These are phyloP conservation scores for Epizoanthus illoricatus DNA, from an alignment of 92 coral and sea anemone genomes.

Conservation along the genomic window DNA sequence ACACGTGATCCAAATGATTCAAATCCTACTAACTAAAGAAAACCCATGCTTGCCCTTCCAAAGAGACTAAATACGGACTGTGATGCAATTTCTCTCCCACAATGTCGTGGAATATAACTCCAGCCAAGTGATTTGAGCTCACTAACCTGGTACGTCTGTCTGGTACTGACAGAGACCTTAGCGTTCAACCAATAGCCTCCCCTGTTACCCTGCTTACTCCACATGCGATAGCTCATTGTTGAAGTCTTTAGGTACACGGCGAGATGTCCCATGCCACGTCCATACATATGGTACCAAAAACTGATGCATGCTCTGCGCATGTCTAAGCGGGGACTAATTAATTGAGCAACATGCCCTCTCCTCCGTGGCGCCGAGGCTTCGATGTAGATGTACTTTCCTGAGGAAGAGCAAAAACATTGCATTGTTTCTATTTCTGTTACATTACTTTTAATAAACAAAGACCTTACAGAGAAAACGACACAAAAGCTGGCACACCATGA, in stretches of 20 bases:
- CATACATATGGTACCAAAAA: slow-evolving; percentile 27
- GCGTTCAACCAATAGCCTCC: slow-evolving; percentile 15
- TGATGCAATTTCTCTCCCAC: too few relatives aligned
- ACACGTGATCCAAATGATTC: too few relatives aligned
- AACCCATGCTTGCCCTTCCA: too few relatives aligned
- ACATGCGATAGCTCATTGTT: slow-evolving; percentile 1
- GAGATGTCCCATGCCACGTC: slow-evolving; percentile 6
- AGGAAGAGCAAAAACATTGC: too few relatives aligned
- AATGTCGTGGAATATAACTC: too few relatives aligned
- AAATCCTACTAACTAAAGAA: too few relatives aligned
- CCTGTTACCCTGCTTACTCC: background rate
- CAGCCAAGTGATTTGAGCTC: too few relatives aligned
- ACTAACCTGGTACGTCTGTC: slow-evolving; percentile 17
- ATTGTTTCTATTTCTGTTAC: too few relatives aligned
- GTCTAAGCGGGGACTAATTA: slow-evolving; percentile 16
- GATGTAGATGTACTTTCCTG: slow-evolving; percentile 35
- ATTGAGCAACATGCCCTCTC: slow-evolving; percentile 13
- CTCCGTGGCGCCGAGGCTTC: slow-evolving; percentile 23
- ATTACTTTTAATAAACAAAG: too few relatives aligned
- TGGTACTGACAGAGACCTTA: slow-evolving; percentile 18
- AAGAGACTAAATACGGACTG: too few relatives aligned
- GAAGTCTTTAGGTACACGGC: slow-evolving; percentile 15
- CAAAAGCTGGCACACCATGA: too few relatives aligned
- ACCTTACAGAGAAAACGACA: too few relatives aligned
- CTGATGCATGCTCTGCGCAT: slow-evolving; percentile 8